Percentiles rank a stretch among this genome's conserved stretches.
These are phyloP conservation scores for Campaea margaritaria DNA, from an alignment of 2,888 invertebrate species.

Conservation along the genomic window DNA sequence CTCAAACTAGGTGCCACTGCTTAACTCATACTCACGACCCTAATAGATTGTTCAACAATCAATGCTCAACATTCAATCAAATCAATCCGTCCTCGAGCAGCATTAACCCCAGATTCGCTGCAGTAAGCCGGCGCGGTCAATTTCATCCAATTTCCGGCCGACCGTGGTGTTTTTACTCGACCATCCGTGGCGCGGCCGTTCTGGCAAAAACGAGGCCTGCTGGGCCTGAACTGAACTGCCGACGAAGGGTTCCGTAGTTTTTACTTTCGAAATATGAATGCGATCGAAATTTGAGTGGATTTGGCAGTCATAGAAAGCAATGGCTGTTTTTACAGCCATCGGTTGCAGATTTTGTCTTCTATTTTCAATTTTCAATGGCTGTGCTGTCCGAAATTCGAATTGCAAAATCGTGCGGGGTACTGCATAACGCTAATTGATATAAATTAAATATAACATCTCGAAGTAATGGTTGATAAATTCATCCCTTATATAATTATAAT, in stretches of 20 bases:
- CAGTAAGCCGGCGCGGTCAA: slow-evolving; percentile 47
- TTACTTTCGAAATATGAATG: slow-evolving; percentile 48
- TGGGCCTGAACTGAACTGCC: slow-evolving; percentile 4
- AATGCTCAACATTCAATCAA: slow-evolving; percentile 17
- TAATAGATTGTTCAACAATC: slow-evolving; percentile 10
- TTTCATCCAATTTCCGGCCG: slow-evolving; percentile 53
- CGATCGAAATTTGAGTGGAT: slow-evolving; percentile 43
- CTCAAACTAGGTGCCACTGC: too few relatives aligned
- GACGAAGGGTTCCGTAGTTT: slow-evolving; percentile 42
- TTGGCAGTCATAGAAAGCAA: slow-evolving; percentile 30
- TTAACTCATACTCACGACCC: neutral
- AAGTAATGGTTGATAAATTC: too few relatives aligned
- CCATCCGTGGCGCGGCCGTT: slow-evolving; percentile 35
- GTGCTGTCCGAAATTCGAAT: too few relatives aligned
- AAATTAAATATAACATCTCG: too few relatives aligned
- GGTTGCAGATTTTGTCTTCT: too few relatives aligned
- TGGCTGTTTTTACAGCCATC: slow-evolving; percentile 16
- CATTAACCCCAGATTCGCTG: slow-evolving; percentile 28
- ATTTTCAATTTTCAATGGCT: too few relatives aligned
- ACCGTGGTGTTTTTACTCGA: slow-evolving; percentile 54
- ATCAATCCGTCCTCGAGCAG: slow-evolving; percentile 21
- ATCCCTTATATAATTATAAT: too few relatives aligned
- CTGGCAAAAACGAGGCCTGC: slow-evolving; percentile 24
- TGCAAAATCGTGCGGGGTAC: too few relatives aligned
- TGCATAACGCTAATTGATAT: too few relatives aligned